Percentiles rank a stretch among this genome's conserved stretches.
Conservation (phyloP, 2,888 invertebrate species). For the Drosophila dives region DNA sequence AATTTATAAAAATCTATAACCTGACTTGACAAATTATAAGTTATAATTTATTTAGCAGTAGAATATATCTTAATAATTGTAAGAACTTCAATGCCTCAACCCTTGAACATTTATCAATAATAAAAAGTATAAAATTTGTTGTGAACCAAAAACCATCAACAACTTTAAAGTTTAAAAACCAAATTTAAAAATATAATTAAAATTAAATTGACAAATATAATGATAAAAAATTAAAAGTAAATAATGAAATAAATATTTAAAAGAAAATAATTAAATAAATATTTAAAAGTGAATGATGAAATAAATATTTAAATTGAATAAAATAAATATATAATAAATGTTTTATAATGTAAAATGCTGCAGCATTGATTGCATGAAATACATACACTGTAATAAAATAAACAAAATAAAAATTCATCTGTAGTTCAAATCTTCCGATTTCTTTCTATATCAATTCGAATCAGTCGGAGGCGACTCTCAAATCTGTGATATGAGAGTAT, state of each 20-base stretch:
- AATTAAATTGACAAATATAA: background rate
- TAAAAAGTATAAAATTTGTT: too few relatives aligned
- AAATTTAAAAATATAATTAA: background rate
- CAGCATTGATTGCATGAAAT: background rate
- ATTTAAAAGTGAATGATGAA: background rate
- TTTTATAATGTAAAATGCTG: background rate
- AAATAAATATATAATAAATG: background rate
- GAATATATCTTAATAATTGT: background rate
- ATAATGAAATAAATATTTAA: background rate
- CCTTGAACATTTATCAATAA: background rate
- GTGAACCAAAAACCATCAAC: too few relatives aligned
- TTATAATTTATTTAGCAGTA: background rate
- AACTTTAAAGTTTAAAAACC: too few relatives aligned
- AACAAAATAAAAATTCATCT: too few relatives aligned
- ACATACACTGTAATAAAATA: too few relatives aligned
- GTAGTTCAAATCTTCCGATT: too few relatives aligned
- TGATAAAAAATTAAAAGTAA: background rate
- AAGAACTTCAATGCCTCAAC: background rate
- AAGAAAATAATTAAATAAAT: too few relatives aligned
- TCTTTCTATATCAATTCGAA: background rate
- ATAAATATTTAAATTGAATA: background rate
- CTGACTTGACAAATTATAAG: background rate
- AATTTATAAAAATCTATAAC: too few relatives aligned
- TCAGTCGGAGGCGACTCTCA: background rate
- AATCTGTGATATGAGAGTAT: background rate